Conservation (phyloP, 2,888 invertebrate genomes). For the Acronicta psi region DNA sequence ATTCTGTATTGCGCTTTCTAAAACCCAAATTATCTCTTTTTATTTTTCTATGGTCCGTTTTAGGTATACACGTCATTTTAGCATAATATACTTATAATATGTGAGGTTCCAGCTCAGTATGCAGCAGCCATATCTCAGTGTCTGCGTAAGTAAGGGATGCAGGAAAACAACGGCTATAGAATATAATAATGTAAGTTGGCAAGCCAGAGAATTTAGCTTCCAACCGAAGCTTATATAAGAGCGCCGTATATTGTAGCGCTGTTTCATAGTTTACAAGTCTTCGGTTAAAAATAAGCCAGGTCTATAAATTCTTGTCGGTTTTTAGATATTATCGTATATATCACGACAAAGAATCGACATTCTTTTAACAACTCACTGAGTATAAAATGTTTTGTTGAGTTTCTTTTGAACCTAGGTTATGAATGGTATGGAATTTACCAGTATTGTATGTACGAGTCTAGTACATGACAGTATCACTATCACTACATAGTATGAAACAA, state of each 20-base stretch:
- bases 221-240: constrained; percentile 48
- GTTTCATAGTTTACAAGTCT: constrained; percentile 40
- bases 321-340: not conserved
- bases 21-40: too few relatives aligned
- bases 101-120: constrained; percentile 54
- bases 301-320: constrained; percentile 20
- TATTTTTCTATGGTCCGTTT: too few relatives aligned
- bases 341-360: not conserved
- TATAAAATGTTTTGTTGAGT: too few relatives aligned
- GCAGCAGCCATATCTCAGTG: constrained; percentile 55
- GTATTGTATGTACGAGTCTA: too few relatives aligned
- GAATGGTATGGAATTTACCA: too few relatives aligned
- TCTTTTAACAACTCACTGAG: not conserved
- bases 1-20: too few relatives aligned
- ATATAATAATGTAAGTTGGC: constrained; percentile 58
- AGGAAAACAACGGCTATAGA: constrained; percentile 57
- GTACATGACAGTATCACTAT: too few relatives aligned
- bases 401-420: too few relatives aligned
- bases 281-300: constrained; percentile 61
- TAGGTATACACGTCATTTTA: not conserved
- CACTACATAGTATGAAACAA: too few relatives aligned
- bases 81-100: constrained; percentile 37
- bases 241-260: constrained; percentile 33
- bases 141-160: constrained; percentile 57
- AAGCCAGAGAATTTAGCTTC: constrained; percentile 44